Evolutionary conservation across 2,797 vertebrate genomes (phyloP), one percentile per base, ranked within the genome.

Genomic region (Esox lucius): DNA sequence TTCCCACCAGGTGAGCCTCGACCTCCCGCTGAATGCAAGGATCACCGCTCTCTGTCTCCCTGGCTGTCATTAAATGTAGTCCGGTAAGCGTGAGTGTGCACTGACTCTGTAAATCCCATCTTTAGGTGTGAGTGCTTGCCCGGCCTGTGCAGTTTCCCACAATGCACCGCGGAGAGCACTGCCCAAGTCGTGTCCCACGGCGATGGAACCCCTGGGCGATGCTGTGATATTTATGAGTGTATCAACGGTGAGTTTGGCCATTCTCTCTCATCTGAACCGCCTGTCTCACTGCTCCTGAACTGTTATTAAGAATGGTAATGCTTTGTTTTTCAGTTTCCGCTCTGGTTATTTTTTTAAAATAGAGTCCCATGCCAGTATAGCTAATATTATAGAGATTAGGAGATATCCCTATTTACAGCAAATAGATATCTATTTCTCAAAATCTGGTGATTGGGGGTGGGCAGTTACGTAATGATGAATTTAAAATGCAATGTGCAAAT

Each of bases 211-310:
- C 95, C 96, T 17, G 96, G 96, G 86, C 95, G 93, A 84, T 97
- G 96, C 93, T 97, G 96, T 87, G 95, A 96, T 92, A 92, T 95
- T 86, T 95, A 96, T 87, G 94, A 96, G 81, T 97, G 96, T 90
- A 93, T 95, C 92, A 96, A 95, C 78, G 95, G 96, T 97, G 93
- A 26, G 95, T 93, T n/a, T n/a, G 19, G 46, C 68, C 13, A 42
- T 46, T 15, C 42, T 24, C 24, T 13, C 68, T 28, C 1, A 22
- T 70, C 68, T 26, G 12, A n/a, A 5, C 8, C 67, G 22, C 19
- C 39, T 13, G 22, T 46, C 19, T 68, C 33, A 42, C 42, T 69
- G 67, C n/a, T 22, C 22, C 56, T 24, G 56, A 59, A 56, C 56
- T 59, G 7, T 59, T 59, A 22, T 59, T 22, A n/a, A n/a, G 53